Evolutionary conservation across 2,888 invertebrate genomes (phyloP).

Genomic region (Fissipunctia ypsillon): DNA sequence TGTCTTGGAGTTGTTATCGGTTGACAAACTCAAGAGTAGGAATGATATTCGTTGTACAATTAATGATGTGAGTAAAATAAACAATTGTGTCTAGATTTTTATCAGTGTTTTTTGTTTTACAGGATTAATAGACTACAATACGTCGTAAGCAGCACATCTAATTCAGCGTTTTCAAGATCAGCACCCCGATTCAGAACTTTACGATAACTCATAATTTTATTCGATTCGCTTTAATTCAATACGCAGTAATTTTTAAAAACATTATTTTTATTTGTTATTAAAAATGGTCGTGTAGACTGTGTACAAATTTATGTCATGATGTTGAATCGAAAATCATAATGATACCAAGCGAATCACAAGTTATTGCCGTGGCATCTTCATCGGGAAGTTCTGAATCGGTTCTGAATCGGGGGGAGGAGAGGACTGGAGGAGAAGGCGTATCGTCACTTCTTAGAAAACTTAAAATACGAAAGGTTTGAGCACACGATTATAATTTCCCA

Average conservation of each 20-base stretch:
- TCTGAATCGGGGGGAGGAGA: too few species aligned
- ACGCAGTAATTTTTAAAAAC: not conserved
- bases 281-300: not conserved
- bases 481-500: not conserved
- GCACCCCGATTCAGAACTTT: not conserved
- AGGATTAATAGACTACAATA: slow-evolving; percentile 11
- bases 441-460: not conserved
- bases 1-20: slow-evolving; percentile 59
- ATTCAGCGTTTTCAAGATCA: slow-evolving; percentile 2
- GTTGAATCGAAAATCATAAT: not conserved
- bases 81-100: not conserved
- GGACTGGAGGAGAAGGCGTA: not conserved
- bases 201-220: not conserved
- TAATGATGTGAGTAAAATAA: not conserved
- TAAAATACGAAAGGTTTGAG: not conserved
- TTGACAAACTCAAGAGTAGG: slow-evolving; percentile 31
- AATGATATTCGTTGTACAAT: slow-evolving; percentile 12
- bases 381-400: slow-evolving; percentile 12
- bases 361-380: not conserved
- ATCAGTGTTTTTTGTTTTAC: slow-evolving; percentile 11
- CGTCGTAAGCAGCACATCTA: not conserved
- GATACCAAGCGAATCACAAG: not conserved
- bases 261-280: not conserved
- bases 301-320: not conserved
- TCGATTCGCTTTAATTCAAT: not conserved